Evolutionary conservation across 2,113 vertebrate genomes (phyloP).

Genomic region (Crotalus horridus): DNA sequence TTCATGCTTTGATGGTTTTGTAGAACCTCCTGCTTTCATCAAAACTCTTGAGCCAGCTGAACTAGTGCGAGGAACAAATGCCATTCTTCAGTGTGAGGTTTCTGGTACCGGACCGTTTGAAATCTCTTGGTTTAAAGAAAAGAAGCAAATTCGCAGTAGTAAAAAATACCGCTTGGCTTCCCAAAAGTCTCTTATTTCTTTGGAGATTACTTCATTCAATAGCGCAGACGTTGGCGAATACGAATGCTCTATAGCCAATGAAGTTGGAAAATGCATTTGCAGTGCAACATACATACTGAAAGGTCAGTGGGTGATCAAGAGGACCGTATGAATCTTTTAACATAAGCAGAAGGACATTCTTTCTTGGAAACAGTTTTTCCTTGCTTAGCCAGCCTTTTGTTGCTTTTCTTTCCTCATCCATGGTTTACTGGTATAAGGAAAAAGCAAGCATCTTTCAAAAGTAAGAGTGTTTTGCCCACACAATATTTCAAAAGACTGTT

Average conservation of each 20-base stretch:
- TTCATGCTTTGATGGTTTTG: constrained; percentile 60
- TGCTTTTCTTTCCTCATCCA: constrained; percentile 31
- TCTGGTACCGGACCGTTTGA: constrained; percentile 92
- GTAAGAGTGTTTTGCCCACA: too few relatives aligned
- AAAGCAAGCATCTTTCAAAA: background rate
- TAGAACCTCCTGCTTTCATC: constrained; percentile 92
- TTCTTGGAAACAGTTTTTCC: constrained; percentile 11
- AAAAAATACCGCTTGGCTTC: constrained; percentile 84
- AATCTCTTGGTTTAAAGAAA: constrained; percentile 94
- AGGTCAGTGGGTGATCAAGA: constrained; percentile 80
- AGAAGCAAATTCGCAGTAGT: constrained; percentile 85
- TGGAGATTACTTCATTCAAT: constrained; percentile 92
- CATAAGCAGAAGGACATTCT: background rate
- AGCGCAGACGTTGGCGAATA: constrained; percentile 93
- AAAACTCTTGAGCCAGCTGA: constrained; percentile 87
- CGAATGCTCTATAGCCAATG: constrained; percentile 91
- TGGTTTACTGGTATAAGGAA: constrained; percentile 10
- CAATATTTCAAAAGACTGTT: background rate
- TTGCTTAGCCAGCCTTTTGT: background rate
- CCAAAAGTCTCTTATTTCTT: constrained; percentile 80
- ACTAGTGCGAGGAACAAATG: constrained; percentile 83
- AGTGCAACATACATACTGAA: constrained; percentile 84
- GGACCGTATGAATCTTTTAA: background rate
- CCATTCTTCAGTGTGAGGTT: constrained; percentile 87
- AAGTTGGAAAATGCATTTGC: constrained; percentile 90